Conservation (phyloP, 2,888 invertebrate species). For the Petrolisthes manimaculis region DNA sequence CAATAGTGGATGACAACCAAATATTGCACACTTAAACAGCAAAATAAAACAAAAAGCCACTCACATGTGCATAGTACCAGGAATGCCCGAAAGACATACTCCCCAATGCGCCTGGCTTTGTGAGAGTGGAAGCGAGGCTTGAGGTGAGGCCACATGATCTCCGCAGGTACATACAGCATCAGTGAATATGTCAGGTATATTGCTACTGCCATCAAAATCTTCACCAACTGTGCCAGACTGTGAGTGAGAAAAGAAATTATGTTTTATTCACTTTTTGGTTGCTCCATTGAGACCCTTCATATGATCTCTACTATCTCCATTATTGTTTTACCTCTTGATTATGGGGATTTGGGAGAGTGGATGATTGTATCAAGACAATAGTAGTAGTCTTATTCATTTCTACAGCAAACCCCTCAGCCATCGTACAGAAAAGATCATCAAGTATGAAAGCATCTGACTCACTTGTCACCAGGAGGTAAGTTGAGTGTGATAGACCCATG, state of each 20-base stretch:
- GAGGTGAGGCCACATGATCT: conserved; percentile 87
- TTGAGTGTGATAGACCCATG: conserved; percentile 89
- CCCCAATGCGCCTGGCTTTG: conserved; percentile 77
- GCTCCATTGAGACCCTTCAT: no score
- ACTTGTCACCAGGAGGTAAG: conserved; percentile 74
- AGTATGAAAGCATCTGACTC: background rate
- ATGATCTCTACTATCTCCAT: no score
- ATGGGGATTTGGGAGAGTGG: background rate
- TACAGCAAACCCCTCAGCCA: no score
- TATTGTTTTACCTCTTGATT: no score
- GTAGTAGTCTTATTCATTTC: no score
- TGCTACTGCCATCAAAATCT: conserved; percentile 86
- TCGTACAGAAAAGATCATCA: no score
- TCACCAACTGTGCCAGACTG: conserved; percentile 85
- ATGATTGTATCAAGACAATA: no score
- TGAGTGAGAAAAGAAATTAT: background rate
- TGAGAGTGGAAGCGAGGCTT: conserved; percentile 74
- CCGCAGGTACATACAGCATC: conserved; percentile 94
- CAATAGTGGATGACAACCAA: background rate
- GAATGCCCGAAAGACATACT: conserved; percentile 79
- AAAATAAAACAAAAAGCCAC: conserved; percentile 70
- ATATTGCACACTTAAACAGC: background rate
- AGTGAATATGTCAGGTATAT: conserved; percentile 93
- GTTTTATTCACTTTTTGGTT: no score
- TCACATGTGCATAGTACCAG: conserved; percentile 87